Evolutionary conservation across 1,140 invertebrate species (phyloP).

Genomic region (Latrodectus geometricus): DNA sequence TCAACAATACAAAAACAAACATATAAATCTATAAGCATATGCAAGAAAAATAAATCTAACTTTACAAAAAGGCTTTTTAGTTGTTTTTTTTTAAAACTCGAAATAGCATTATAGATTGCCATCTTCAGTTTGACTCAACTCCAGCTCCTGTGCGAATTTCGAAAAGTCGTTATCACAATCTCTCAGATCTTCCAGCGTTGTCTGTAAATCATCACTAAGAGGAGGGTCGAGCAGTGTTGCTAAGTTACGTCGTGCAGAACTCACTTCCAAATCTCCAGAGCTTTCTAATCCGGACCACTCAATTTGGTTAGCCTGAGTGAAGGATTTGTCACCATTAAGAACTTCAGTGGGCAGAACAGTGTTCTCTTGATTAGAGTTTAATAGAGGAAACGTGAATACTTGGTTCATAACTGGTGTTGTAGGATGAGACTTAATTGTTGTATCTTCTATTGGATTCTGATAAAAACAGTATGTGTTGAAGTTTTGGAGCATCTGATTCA

Average conservation of each 20-base stretch:
- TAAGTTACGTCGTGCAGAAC: conserved; percentile 38
- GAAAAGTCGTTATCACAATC: conserved; percentile 66
- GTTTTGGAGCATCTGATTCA: conserved; percentile 73
- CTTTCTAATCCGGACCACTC: conserved; percentile 28
- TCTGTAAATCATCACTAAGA: conserved; percentile 64
- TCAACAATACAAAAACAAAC: background rate
- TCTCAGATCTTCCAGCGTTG: conserved; percentile 64
- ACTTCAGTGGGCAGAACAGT: background rate
- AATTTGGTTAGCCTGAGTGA: conserved; percentile 19
- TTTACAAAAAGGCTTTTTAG: background rate
- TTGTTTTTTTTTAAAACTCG: background rate
- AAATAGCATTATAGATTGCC: conserved; percentile 2
- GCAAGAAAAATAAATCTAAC: background rate
- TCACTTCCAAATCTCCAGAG: conserved; percentile 36
- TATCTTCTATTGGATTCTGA: background rate
- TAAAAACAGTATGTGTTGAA: conserved; percentile 27
- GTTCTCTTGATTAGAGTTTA: conserved; percentile 15
- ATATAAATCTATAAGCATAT: background rate
- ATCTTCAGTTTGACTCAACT: conserved; percentile 55
- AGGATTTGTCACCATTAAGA: conserved; percentile 13
- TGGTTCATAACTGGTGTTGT: conserved; percentile 61
- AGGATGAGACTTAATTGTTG: conserved; percentile 63
- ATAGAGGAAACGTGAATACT: conserved; percentile 54
- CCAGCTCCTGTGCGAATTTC: conserved; percentile 64
- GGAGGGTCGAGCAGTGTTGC: conserved; percentile 54